Evolutionary conservation across 53 echinoderm and acorn worm genomes (phyloP), one percentile per base, ranked within the genome.

Genomic region (Mesocentrotus franciscanus): DNA sequence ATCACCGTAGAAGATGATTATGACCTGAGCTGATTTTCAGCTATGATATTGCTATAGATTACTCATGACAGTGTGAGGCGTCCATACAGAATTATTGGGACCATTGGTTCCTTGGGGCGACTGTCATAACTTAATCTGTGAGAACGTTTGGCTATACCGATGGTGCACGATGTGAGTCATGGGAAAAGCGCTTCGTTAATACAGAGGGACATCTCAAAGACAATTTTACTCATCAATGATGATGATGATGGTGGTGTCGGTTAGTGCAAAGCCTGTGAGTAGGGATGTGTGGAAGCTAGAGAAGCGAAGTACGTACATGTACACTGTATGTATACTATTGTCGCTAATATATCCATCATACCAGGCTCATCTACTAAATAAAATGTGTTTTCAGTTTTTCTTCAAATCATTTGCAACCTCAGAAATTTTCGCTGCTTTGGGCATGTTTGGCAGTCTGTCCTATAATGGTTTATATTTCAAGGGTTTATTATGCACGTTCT

Each of bases 71-170:
- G 81, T 29, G 81, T 20, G 81, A 81, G 81, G 42, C 36, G 22
- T 78, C 78, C 78, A 13, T n/a, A 34, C n/a, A 81, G 81, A 20
- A 81, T 49, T 49, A 49, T 81, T 81, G 81, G 81, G 81, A 81
- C 81, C 90, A 0, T 27, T 14, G 90, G 90, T 60, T 90, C 90
- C 90, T 90, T 60, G 90, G 58, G 90, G 90, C 90, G 90, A 90
- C 90, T 58, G 90, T 60, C 60, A 90, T 90, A 90, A 90, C 90
- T 60, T 90, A 90, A 90, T 90, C 90, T 90, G 29, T 29, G 58
- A 27, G 58, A 60, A 60, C 90, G 90, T 58, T 90, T 90, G 90
- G 60, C 90, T 30, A 32, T 29, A 58, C 35, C 14, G 90, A 58
- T 26, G 35, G 20, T 35, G 85, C 10, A 90, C 14, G 78, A 34